phyloP scores from a whole-genome alignment of 2,113 vertebrate genomes.

The Suricata suricatta region DNA sequence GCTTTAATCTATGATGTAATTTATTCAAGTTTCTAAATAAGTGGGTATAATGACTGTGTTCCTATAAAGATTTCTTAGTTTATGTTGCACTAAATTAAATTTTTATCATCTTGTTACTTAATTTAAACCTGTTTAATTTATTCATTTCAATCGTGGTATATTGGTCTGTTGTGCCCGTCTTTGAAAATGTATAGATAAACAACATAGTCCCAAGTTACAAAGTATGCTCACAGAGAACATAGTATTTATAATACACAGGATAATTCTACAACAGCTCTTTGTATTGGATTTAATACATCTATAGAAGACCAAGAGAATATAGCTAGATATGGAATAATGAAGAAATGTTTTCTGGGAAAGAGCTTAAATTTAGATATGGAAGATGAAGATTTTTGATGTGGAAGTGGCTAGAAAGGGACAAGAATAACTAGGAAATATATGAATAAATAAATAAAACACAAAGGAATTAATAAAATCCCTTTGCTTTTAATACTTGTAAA shows the following conservation, averaged over 20 bases:
- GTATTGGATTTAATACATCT: not conserved
- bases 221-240: not conserved
- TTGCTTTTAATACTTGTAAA: not conserved
- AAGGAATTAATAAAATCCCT: not conserved
- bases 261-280: not conserved
- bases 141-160: not conserved
- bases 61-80: not conserved
- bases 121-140: not conserved
- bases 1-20: constrained; percentile 51
- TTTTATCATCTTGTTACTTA: not conserved
- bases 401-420: not conserved
- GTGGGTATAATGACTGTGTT: not conserved
- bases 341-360: not conserved
- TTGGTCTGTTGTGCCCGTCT: not conserved
- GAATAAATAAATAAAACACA: not conserved
- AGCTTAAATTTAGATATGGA: not conserved
- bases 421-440: not conserved
- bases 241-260: not conserved
- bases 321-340: not conserved
- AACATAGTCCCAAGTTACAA: not conserved
- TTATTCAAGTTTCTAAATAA: constrained; percentile 54
- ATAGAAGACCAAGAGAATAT: not conserved
- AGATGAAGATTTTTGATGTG: not conserved
- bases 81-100: not conserved
- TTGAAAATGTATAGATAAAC: not conserved